Evolutionary conservation across 1,140 invertebrate species (phyloP), one percentile per base, ranked within the genome.

Genomic region (Thaumetopoea pityocampa): DNA sequence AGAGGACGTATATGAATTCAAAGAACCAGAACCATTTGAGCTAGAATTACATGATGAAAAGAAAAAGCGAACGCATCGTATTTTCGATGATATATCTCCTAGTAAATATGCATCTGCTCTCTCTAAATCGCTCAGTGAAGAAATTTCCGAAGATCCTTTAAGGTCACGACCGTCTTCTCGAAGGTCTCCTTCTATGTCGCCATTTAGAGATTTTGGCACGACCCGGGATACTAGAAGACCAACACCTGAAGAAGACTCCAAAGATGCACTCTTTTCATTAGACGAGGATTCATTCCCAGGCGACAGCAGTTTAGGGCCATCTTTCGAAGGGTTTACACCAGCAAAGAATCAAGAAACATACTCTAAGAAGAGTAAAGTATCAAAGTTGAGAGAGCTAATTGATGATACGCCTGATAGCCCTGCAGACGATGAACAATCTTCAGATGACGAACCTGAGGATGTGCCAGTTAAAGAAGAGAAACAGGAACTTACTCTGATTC

Each of bases 1-100:
- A 3, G 90, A 92, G 54, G 93, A 94, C 72, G 90, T 94, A 64
- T 96, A 96, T 56, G 94, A 96, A 72, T 96, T 96, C 60, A 95
- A 95, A 76, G 94, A 96, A 81, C 92, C 93, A 0, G 93, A 95
- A 76, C 92, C 93, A 0, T 94, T 94, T 61, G 92, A 94, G 70
- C 90, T 94, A 53, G 92, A 94, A 73, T 88, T 91, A 5, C 87
- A 91, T 10, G 88, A 89, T 53, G 88, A 89, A 37, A 89, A 89
- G 51, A 88, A 88, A 61, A 89, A 89, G 58, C 72, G 88, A 18
- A 80, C 83, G 4, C 85, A 87, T 52, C 73, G 88, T 19, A 81
- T 89, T 42, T 88, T 88, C 44, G 87, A 89, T 32, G 87, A 88
- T 27, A 68, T 88, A 16, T 85, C 85, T 2, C 85, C 79, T 1